Evolutionary conservation across 1,140 invertebrate genomes (phyloP).

Genomic region (Glossosoma conforme): DNA sequence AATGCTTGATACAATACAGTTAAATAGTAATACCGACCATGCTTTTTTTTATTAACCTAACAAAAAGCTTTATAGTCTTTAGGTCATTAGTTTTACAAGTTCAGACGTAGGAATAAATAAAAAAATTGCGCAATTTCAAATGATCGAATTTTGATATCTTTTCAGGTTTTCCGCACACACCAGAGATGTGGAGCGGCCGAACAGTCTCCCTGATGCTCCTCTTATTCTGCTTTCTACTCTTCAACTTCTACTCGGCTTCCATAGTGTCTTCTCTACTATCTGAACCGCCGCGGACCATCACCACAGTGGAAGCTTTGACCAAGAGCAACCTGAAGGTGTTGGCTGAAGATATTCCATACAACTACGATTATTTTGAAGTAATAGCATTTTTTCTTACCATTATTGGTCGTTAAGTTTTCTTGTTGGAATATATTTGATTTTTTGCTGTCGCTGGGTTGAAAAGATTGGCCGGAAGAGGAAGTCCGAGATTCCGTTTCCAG

Average conservation of each 20-base stretch:
- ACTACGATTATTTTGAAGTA: conserved; percentile 45
- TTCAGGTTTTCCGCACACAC: conserved; percentile 18
- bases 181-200: conserved; percentile 25
- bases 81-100: not conserved
- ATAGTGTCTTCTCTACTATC: conserved; percentile 60
- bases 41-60: no score
- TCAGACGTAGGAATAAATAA: not conserved
- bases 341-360: conserved; percentile 51
- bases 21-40: no score
- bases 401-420: no score
- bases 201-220: conserved; percentile 46
- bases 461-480: no score
- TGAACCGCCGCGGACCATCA: conserved; percentile 51
- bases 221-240: conserved; percentile 51
- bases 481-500: no score
- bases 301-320: conserved; percentile 46
- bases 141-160: conserved; percentile 5
- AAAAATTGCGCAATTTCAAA: not conserved
- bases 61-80: not conserved
- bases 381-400: conserved; percentile 3
- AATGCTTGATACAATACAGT: no score
- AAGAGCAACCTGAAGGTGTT: conserved; percentile 52
- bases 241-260: conserved; percentile 60
- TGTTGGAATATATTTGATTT: not conserved
- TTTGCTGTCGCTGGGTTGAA: no score